Percentiles rank a stretch among this genome's conserved stretches.
These are phyloP conservation scores for Tetrao urogallus DNA, from an alignment of 2,113 vertebrate species.

Conservation along the genomic window DNA sequence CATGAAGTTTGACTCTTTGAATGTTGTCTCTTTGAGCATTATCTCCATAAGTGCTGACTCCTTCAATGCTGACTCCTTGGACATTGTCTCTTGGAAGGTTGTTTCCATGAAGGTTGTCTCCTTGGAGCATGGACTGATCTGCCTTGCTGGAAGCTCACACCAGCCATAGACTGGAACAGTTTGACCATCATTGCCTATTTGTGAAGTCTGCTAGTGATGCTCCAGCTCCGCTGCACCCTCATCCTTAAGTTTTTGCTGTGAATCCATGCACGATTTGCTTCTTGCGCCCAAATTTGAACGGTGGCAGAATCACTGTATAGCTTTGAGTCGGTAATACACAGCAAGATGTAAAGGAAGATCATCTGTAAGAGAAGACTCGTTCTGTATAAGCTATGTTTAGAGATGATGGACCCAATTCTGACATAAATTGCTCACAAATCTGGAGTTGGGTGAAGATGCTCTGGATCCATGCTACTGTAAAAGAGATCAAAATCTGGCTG, in stretches of 20 bases:
- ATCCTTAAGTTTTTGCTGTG: fast-evolving
- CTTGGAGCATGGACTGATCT: neutral
- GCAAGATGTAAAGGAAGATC: neutral
- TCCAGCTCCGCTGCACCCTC: neutral
- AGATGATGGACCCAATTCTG: neutral
- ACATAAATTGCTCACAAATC: neutral
- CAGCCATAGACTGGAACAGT: neutral
- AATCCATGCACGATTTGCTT: neutral
- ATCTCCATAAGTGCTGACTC: neutral
- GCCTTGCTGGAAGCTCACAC: neutral
- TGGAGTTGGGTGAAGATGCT: neutral
- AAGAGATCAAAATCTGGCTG: neutral
- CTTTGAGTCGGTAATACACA: neutral
- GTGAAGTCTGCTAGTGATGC: fast-evolving
- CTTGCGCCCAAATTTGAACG: fast-evolving
- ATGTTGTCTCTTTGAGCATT: too few relatives aligned
- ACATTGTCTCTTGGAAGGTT: neutral
- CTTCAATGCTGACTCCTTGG: neutral
- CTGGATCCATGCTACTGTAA: neutral
- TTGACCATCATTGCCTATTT: neutral
- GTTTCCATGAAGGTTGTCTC: neutral
- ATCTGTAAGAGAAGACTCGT: neutral
- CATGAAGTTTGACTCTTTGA: neutral
- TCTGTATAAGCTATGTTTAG: neutral
- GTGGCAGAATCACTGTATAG: neutral